These are phyloP conservation scores for Agriopis leucophaearia DNA, from an alignment of 2,888 invertebrate species.

Conservation along the genomic window DNA sequence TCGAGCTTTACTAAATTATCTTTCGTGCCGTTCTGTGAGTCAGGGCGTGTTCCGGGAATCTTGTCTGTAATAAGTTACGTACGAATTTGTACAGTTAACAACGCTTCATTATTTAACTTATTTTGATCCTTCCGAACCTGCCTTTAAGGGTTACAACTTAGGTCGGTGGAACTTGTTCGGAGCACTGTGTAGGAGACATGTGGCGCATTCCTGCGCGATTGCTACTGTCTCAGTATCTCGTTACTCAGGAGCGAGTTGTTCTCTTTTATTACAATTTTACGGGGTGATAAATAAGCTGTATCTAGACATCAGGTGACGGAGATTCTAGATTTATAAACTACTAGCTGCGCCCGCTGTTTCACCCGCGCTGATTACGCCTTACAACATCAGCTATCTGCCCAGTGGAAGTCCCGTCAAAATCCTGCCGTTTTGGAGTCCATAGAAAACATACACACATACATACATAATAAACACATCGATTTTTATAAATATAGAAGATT, in stretches of 20 bases:
- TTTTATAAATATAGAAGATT: too few species aligned
- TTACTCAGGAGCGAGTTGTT: constrained; percentile 48
- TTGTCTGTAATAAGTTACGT: constrained; percentile 59
- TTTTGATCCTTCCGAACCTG: constrained; percentile 21
- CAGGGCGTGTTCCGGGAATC: constrained; percentile 69
- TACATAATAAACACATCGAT: too few species aligned
- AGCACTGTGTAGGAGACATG: constrained; percentile 41
- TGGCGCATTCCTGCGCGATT: constrained; percentile 60
- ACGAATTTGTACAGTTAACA: constrained; percentile 41
- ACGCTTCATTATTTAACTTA: constrained; percentile 15
- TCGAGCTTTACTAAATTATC: constrained; percentile 67
- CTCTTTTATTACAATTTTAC: constrained; percentile 46
- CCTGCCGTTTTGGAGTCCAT: too few species aligned
- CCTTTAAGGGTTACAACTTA: constrained; percentile 4
- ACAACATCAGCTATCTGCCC: too few species aligned
- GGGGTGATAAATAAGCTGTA: constrained; percentile 25
- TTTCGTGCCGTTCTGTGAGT: constrained; percentile 67
- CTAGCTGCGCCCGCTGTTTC: too few species aligned
- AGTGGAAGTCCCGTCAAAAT: too few species aligned
- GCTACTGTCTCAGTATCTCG: constrained; percentile 50
- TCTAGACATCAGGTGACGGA: constrained; percentile 24
- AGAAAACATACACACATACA: too few species aligned
- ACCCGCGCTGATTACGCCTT: too few species aligned
- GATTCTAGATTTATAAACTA: constrained; percentile 7
- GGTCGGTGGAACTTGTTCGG: constrained; percentile 20